Evolutionary conservation across 1,140 invertebrate genomes (phyloP), one percentile per base, ranked within the genome.

Genomic region (Sitophilus oryzae): DNA sequence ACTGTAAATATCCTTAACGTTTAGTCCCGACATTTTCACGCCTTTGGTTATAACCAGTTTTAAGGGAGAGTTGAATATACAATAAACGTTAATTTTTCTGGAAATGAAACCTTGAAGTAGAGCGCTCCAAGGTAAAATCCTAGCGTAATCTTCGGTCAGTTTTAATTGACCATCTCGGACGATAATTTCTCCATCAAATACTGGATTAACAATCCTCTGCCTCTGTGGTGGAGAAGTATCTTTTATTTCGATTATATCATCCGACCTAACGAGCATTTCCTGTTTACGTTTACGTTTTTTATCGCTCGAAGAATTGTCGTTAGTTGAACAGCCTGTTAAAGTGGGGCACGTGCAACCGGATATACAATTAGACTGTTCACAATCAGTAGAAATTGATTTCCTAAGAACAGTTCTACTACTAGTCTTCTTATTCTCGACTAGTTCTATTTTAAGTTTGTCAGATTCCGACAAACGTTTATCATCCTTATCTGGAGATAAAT

Each of bases 131-230:
- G 65, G 65, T 16, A 66, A 42, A 19, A 66, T 45, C 34, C 65
- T 35, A 1, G 61, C 53, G 22, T 61, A 61, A 14, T 48, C 46
- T 1, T 46, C 51, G 25, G 14, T 36, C 18, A 44, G n/a, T 15
- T 55, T 51, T 44, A 50, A 51, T 3, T 56, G 45, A 22, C 46
- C 30, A 44, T 66, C 64, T 6, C 41, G 50, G 11, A 58, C 40
- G 14, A 66, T 52, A 22, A 61, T 61, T 61, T 66, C 65, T 9
- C 65, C 65, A 19, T 58, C 36, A 48, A 66, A 66, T 37, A 64
- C 55, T 35, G 54, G 23, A 22, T 22, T 56, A 2, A 54, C 41
- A 0, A 21, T 3, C n/a, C 10, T 25, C 25, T 43, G 44, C 1
- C 51, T 9, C 5, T 53, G 45, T 3, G 4, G 8, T 41, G 18